Conservation (phyloP, 92 coral and sea anemone genomes). For the Hydrozoanthus gracilis region DNA sequence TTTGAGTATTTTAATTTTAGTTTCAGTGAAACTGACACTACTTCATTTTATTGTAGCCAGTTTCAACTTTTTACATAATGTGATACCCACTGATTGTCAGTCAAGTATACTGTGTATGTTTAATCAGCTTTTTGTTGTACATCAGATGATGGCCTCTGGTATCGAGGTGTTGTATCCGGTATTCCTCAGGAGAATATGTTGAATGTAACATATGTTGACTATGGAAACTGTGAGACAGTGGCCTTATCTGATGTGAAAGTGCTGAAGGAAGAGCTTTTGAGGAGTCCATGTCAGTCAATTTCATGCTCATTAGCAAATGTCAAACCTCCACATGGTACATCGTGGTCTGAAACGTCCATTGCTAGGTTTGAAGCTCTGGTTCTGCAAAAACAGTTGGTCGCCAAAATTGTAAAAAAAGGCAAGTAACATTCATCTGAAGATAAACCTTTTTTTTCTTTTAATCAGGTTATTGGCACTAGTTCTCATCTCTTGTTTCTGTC, state of each 20-base stretch:
- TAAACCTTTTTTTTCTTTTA: background rate
- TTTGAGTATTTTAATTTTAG: no score
- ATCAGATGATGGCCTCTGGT: conserved; percentile 75
- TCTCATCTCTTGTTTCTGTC: background rate
- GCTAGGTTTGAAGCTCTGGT: conserved; percentile 61
- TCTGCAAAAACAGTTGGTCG: conserved; percentile 71
- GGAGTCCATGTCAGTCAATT: conserved; percentile 69
- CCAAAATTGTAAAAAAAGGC: conserved; percentile 67
- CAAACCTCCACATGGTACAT: conserved; percentile 52
- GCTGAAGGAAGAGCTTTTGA: conserved; percentile 51
- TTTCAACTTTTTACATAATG: no score
- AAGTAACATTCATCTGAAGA: background rate
- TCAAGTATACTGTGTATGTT: no score
- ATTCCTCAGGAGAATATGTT: conserved; percentile 47
- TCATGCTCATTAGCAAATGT: conserved; percentile 59
- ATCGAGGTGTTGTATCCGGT: conserved; percentile 61
- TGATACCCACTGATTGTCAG: no score
- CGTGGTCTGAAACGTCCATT: conserved; percentile 62
- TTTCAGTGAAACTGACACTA: no score
- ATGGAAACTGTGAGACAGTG: conserved; percentile 71
- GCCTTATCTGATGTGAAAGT: conserved; percentile 60
- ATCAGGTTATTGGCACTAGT: background rate
- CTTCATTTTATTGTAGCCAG: no score
- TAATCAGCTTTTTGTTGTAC: no score
- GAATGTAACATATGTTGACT: conserved; percentile 73